These are phyloP conservation scores for Microtus richardsoni DNA, from an alignment of 2,113 vertebrate genomes.

Conservation along the genomic window DNA sequence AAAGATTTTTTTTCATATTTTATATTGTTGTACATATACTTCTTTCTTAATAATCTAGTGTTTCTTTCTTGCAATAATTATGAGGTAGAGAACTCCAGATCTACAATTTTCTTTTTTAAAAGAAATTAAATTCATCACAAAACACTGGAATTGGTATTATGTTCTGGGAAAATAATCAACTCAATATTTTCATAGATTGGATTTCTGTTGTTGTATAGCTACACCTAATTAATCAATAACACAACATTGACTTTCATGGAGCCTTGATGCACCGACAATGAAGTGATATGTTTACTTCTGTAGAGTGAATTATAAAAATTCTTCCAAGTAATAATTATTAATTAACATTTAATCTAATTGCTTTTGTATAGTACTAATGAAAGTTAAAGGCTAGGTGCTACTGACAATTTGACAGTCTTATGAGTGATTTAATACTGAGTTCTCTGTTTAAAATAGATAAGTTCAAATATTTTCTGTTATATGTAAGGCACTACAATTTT, in stretches of 20 bases:
- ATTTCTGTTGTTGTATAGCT: not conserved
- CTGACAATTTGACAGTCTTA: not conserved
- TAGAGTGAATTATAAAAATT: not conserved
- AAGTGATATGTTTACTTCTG: not conserved
- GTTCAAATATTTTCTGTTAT: not conserved
- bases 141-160: not conserved
- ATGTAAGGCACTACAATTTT: not conserved
- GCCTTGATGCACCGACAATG: constrained; percentile 7
- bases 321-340: not conserved
- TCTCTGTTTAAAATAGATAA: not conserved
- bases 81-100: not conserved
- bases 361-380: not conserved
- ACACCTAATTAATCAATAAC: constrained; percentile 57
- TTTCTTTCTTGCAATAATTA: constrained; percentile 29
- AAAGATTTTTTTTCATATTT: constrained; percentile 26
- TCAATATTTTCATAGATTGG: not conserved
- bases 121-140: constrained; percentile 39
- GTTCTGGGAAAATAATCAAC: constrained; percentile 72
- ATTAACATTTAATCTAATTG: not conserved
- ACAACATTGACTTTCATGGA: constrained; percentile 59
- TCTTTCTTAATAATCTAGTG: constrained; percentile 27
- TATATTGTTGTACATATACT: constrained; percentile 38
- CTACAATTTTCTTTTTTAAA: constrained; percentile 31
- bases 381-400: not conserved
- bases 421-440: not conserved